Evolutionary conservation across 2,797 vertebrate genomes (phyloP), one percentile per base, ranked within the genome.

Genomic region (Crenuchus spilurus): DNA sequence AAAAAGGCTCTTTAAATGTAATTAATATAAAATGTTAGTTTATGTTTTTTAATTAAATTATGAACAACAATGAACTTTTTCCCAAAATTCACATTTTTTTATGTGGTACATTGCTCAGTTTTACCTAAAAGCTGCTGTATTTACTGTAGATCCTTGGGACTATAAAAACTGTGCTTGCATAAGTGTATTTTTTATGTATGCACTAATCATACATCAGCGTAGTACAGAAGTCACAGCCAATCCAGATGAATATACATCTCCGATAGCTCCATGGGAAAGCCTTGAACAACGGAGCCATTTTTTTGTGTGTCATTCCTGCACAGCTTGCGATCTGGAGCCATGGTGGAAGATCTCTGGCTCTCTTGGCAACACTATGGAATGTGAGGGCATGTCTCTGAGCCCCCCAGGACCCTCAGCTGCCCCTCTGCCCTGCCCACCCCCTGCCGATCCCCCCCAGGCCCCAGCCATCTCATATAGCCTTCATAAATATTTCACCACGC

Each of bases 321-420:
- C 70, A 76, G 73, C 54, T 55, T 80, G 69, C 5, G 33, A 63
- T 76, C 37, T 67, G 57, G 60, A 76, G 30, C 26, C 24, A 55
- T 69, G 22, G 42, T 72, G 63, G 49, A 62, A 64, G 57, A 39
- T 72, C 42, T 73, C 37, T 58, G 13, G 44, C 35, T 76, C 64
- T 58, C 73, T 73, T 76, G 74, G 74, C 70, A 72, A 64, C 68
- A 14, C 20, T 58, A 30, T 31, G 51, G 54, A 76, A 72, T 80
- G 74, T 80, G 52, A 76, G 41, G 42, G 51, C 58, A 73, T 26
- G 14, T 76, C 71, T 78, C 67, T 42, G 30, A 33, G 44, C 92
- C 95, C 74, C 93, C 96, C 96, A 97, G 95, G 96, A 97, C 86
- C 74, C 84, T 76, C 76, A 76, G 24, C 41, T 48, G 64, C 61